Base-by-base conservation (phyloP, 2,888 invertebrate species). In the Pasiphila rectangulata region DNA sequence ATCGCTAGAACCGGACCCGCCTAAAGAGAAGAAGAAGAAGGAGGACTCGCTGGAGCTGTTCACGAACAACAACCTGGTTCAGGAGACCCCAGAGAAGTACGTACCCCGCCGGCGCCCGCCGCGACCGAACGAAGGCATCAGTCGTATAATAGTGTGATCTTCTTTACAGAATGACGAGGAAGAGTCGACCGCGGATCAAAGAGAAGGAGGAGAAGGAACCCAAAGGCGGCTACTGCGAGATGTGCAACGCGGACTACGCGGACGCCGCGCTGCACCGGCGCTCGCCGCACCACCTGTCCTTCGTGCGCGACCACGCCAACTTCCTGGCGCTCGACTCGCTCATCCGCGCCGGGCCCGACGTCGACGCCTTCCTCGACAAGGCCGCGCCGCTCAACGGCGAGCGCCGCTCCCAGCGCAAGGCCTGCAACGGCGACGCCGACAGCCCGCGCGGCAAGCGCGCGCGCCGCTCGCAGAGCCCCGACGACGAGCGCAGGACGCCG, bases 201-300 rank as follows among this genome's bases (percentile, higher is more conserved):
- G 89, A 88, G 43, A 79, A 73, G 36, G 81, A 83, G 43, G 84
- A 84, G 41, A 80, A 79, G 51, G 86, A 84, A 51, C 65, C 65
- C 23, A 81, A 80, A 46, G 90, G 90, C 29, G 95, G 95, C 10
- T 95, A 93, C 69, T 95, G 95, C 83, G 94, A 95, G 82, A 93
- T 95, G 76, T 95, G 95, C 77, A 93, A 93, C 69, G 83, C 91
- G 36, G 93, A 94, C 64, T 95, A 94, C 76, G 90, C 90, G 48
- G 93, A 92, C 67, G 85, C 94, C 7, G 90, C 91, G 9, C 90
- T 93, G 54, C 95, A 95, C 69, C 83, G 94, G 12, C 92, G 93
- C 56, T 93, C 93, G 19, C 93, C 94, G 61, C 92, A 93, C 62
- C 95, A 95, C 79, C 81, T 92, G 43, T 92, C 92, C 56, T 94